These are phyloP conservation scores for Pollicipes pollicipes DNA, from an alignment of 1,140 invertebrate species.

Conservation along the genomic window DNA sequence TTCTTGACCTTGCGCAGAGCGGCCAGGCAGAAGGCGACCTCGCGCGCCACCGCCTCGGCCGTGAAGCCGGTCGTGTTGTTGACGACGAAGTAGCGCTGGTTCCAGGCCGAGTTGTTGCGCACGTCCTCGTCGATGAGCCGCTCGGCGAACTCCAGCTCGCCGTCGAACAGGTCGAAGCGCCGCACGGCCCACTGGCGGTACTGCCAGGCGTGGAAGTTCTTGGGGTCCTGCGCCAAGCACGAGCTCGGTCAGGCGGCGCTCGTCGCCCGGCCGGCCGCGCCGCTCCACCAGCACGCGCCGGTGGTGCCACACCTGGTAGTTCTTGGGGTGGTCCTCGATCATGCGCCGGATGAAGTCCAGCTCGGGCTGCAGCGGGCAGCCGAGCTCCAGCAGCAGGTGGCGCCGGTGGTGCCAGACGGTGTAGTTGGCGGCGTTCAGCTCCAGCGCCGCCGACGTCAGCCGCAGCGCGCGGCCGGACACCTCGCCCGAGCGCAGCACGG, in stretches of 20 bases:
- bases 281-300: slow-evolving; percentile 70
- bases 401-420: slow-evolving; percentile 61
- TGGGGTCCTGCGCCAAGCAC: slow-evolving; percentile 69
- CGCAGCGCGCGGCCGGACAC: slow-evolving; percentile 69
- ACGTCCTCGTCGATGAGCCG: slow-evolving; percentile 65
- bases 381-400: slow-evolving; percentile 57
- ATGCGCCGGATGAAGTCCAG: slow-evolving; percentile 62
- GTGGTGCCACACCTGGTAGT: slow-evolving; percentile 93
- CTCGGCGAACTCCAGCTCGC: slow-evolving; percentile 70
- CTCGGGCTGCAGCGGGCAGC: slow-evolving; percentile 63
- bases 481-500: slow-evolving; percentile 65
- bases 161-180: slow-evolving; percentile 59
- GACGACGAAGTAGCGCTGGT: slow-evolving; percentile 82
- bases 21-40: slow-evolving; percentile 54
- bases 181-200: slow-evolving; percentile 85
- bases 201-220: slow-evolving; percentile 99
- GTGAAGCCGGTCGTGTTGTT: slow-evolving; percentile 55
- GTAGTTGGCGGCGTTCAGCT: slow-evolving; percentile 94
- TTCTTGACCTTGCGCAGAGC: slow-evolving; percentile 63
- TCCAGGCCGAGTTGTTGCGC: slow-evolving; percentile 98
- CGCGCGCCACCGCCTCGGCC: slow-evolving; percentile 47
- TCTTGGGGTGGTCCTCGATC: slow-evolving; percentile 84
- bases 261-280: slow-evolving; percentile 55
- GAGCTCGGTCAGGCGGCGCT: slow-evolving; percentile 61
- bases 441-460: slow-evolving; percentile 71